Percentiles rank a stretch among this genome's conserved stretches.
These are phyloP conservation scores for Apamea anceps DNA, from an alignment of 2,888 invertebrate genomes.

Conservation along the genomic window DNA sequence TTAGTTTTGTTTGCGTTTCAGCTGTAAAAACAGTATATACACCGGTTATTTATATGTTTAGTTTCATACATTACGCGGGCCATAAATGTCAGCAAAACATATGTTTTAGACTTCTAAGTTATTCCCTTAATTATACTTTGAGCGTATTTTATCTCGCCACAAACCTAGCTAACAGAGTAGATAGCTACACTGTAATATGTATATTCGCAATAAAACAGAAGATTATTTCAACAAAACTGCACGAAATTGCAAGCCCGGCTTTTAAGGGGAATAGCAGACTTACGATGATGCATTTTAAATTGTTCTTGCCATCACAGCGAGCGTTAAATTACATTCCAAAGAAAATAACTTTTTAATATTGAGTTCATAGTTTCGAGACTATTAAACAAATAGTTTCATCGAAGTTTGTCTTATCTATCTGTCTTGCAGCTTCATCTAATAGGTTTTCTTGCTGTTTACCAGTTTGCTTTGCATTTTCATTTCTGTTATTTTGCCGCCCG, in stretches of 20 bases:
- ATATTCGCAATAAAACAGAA: conserved; percentile 38
- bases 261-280: conserved; percentile 44
- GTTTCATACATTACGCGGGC: background rate
- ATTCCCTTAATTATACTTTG: conserved; percentile 28
- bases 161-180: conserved; percentile 2
- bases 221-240: conserved; percentile 27
- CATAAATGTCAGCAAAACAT: conserved; percentile 14
- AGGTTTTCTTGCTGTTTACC: conserved; percentile 24
- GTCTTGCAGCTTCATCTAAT: conserved; percentile 27
- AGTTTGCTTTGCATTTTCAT: conserved; percentile 30
- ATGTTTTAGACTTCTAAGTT: conserved; percentile 15
- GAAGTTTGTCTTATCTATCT: conserved; percentile 34
- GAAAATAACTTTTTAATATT: conserved; percentile 47
- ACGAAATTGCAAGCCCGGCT: conserved; percentile 37
- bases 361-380: conserved; percentile 45
- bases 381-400: conserved; percentile 35
- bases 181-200: conserved; percentile 29
- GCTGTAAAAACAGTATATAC: background rate
- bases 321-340: conserved; percentile 43
- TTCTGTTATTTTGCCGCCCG: conserved; percentile 5
- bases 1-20: background rate
- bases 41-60: background rate
- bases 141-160: conserved; percentile 19
- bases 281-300: conserved; percentile 57
- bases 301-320: conserved; percentile 26